phyloP scores from a whole-genome alignment of 2,888 invertebrate species.

The Tipula unca region DNA sequence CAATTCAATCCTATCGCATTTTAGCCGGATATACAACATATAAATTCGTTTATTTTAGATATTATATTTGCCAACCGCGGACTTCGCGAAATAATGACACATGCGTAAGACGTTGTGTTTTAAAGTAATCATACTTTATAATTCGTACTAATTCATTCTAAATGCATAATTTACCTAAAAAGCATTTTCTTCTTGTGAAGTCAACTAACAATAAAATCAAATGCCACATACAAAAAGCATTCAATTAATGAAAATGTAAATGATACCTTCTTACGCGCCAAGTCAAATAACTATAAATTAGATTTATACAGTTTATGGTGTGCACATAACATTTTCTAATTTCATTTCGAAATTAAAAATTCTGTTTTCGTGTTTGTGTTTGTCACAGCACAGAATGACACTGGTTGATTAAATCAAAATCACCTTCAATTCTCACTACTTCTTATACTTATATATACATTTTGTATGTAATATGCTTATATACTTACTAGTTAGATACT shows the following conservation, averaged over 20 bases:
- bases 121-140: background rate
- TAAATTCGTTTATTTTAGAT: too few species aligned
- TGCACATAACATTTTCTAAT: background rate
- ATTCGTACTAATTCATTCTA: background rate
- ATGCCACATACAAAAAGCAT: background rate
- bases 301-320: background rate
- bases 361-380: background rate
- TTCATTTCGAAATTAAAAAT: background rate
- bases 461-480: background rate
- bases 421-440: background rate
- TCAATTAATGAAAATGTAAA: background rate
- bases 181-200: background rate
- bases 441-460: background rate
- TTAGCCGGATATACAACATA: background rate
- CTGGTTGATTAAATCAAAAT: background rate
- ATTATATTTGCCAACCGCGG: background rate
- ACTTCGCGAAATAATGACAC: background rate
- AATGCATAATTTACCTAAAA: background rate
- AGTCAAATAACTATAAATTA: background rate
- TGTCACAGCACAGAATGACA: background rate
- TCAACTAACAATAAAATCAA: background rate
- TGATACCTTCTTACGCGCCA: background rate
- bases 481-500: background rate
- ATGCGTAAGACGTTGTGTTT: background rate
- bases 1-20: background rate